Evolutionary conservation across 2,888 invertebrate species (phyloP), one percentile per base, ranked within the genome.

Genomic region (Caenorhabditis becei): DNA sequence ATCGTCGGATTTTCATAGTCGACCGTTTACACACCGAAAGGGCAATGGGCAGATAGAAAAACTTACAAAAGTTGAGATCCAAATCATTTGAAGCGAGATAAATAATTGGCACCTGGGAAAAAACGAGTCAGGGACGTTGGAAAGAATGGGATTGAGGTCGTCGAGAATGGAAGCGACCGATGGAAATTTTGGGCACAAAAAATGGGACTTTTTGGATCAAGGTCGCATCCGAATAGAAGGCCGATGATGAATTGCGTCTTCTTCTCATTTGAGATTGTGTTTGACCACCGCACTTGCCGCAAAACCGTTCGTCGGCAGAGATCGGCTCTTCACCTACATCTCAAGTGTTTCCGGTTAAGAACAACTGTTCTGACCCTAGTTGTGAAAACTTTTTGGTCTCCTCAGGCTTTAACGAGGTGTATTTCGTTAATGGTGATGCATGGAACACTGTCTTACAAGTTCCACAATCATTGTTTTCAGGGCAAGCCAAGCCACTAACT

Each of bases 241-340:
- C 51, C 75, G 66, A 75, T 66, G 75, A 75, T 75, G 75, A 75
- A 75, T 75, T 59, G 66, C 75, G 61, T 75, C 75, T 66, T 66
- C 61, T n/a, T 66, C 75, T 59, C 75, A 75, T 75, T 75, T 20
- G 66, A 74, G 66, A 74, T 59, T 74, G 63, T 37, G 53, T 32
- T 72, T 63, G 49, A 53, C 41, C 56, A 63, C 14, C 71, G 51
- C 61, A 61, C 69, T 44, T 32, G 44, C 63, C 54, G 63, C 63
- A 41, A 70, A 59, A 51, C 69, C 26, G 59, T 69, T 54, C 35
- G 54, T 44, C 56, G 41, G 54, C 44, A 23, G 37, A 41, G 10
- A n/a, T 11, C 16, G 54, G 72, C 72, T 72, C 72, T 72, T 71
- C 41, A 32, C 53, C 44, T 44, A 26, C 20, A 56, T 56, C 28